Evolutionary conservation across 2,797 vertebrate species (phyloP).

Genomic region (Crypturellus tataupa): DNA sequence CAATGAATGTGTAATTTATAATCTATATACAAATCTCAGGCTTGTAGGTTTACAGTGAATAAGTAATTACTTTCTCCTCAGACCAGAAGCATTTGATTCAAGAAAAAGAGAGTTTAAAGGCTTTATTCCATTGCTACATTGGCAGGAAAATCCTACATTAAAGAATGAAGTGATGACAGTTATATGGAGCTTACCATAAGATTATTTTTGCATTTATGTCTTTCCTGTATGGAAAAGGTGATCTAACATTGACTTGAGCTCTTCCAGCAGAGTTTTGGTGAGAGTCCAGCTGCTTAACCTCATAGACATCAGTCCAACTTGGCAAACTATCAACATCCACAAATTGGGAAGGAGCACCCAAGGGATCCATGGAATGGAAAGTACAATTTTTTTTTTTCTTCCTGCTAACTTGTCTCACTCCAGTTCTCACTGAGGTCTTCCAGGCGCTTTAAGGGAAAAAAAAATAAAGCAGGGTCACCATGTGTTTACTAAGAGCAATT

Average conservation of each 20-base stretch:
- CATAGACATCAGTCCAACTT: conserved; percentile 85
- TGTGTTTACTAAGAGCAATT: neutral
- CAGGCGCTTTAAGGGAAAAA: conserved; percentile 38
- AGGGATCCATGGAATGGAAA: conserved; percentile 90
- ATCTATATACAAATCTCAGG: neutral
- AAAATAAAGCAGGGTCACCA: conserved; percentile 28
- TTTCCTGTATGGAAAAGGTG: conserved; percentile 91
- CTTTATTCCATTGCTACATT: neutral
- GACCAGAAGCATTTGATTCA: neutral
- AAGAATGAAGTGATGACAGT: neutral
- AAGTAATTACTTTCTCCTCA: neutral
- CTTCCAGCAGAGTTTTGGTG: conserved; percentile 61
- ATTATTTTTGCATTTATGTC: conserved; percentile 93
- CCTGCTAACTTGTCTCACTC: conserved; percentile 45
- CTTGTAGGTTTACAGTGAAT: neutral
- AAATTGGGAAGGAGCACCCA: conserved; percentile 96
- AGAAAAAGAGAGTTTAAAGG: neutral
- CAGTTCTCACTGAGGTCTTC: conserved; percentile 64
- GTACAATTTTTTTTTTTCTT: neutral
- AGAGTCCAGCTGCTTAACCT: conserved; percentile 62
- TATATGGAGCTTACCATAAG: conserved; percentile 88
- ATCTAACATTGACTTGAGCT: conserved; percentile 75
- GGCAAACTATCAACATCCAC: conserved; percentile 89
- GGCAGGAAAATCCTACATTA: neutral
- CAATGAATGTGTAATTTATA: neutral